Base-by-base conservation (phyloP, 2,113 vertebrate species). In the Thoracochromis brauschi region DNA sequence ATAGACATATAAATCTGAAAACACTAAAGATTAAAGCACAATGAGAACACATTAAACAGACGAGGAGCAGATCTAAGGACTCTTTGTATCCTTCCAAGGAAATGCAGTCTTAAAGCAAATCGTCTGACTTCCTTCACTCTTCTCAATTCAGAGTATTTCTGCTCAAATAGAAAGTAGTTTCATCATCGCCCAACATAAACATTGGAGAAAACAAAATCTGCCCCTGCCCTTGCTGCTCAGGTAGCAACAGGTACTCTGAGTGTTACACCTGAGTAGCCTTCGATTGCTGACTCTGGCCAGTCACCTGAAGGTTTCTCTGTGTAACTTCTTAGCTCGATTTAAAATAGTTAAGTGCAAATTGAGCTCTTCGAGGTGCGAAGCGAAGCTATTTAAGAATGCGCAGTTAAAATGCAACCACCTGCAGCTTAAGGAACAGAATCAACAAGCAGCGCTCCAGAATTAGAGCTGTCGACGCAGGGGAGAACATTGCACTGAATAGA, bases 401-500 rank as follows among this genome's bases (percentile, higher is more conserved):
- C 45, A 73, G 57, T 31, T 83, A 57, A 53, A 85, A 87, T 8
- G 65, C 9, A 63, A 85, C 80, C 92, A 90, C 88, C 90, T 90
- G 93, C 93, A 91, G 87, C 60, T 80, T 13, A 83, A 86, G 84
- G 47, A 89, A 57, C 83, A 88, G 71, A 45, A 86, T 81, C 92
- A 91, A 90, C 86, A 89, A 88, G 88, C 86, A 57, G 86, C 53
- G 2, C 86, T 86, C 91, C 88, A 49, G 87, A 93, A 80, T 92
- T 93, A 90, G 91, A 94, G 87, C 88, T 81, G 93, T 83, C 16
- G 40, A 71, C 65, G 5, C 57, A 3, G 10, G 80, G 85, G 90
- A 85, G 31, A 71, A 86, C 60, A 51, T 88, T 2, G 58, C 94
- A 38, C 94, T 89, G 92, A 89, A 94, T 95, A 90, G 81, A 93